Evolutionary conservation across 1,140 invertebrate genomes (phyloP), one percentile per base, ranked within the genome.

Genomic region (Aphis gossypii): DNA sequence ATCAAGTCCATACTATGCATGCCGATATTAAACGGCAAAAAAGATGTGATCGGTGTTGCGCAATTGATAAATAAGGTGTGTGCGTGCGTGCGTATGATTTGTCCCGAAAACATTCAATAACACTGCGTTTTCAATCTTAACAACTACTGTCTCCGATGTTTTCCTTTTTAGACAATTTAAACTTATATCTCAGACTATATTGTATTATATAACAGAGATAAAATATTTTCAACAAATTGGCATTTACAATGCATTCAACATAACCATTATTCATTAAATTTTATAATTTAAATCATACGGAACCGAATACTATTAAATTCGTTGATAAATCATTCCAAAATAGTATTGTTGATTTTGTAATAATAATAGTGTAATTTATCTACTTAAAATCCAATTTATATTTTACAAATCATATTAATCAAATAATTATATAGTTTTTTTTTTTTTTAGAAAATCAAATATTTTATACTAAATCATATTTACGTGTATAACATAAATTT

Each of bases 61-160:
- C 98, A 99, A 95, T 96, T 99, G 48, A 98, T 99, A 76, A 99
- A 99, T 95, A 99, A 99, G 96, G 97, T 98, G 94, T 94, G 94
- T 93, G 38, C 21, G 30, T 44, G 25, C 54, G 30, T 20, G 30
- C 60, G 51, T 20, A 18, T 54, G 9, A n/a, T n/a, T 68, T 68
- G 60, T 68, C 3, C 60, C 60, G 30, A 68, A n/a, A 68, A 68
- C n/a, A 18, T 68, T 68, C 60, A 18, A n/a, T 68, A n/a, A n/a
- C 30, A n/a, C 4, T 7, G 3, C 30, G 14, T 68, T 68, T 68
- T n/a, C 60, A n/a, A 68, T 5, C 60, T n/a, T 60, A 60, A 30
- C 4, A 68, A 30, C 30, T n/a, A 30, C 30, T n/a, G 60, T 68
- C 30, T 68, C 60, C 30, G 60, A n/a, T 18, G 30, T 51, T 68